These are phyloP conservation scores for Morpho achilles DNA, from an alignment of 2,888 invertebrate species.

Conservation along the genomic window DNA sequence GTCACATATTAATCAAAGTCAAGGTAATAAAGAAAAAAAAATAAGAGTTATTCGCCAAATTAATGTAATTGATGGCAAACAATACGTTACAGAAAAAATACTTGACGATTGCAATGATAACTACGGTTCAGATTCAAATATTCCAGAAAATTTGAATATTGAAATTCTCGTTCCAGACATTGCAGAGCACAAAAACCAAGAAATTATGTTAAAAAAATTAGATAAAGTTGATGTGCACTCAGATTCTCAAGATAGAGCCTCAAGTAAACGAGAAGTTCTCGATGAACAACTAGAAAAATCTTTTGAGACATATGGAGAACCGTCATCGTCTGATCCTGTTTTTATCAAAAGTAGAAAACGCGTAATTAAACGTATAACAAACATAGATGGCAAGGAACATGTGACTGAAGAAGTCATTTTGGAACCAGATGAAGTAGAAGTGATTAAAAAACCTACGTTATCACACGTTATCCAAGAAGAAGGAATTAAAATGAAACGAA, in stretches of 20 bases:
- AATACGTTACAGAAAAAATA: conserved; percentile 78
- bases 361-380: conserved; percentile 77
- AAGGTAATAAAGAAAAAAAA: conserved; percentile 52
- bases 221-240: too few relatives aligned
- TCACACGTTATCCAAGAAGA: conserved; percentile 32
- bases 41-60: conserved; percentile 81
- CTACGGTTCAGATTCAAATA: conserved; percentile 45
- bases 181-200: too few relatives aligned
- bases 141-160: conserved; percentile 39
- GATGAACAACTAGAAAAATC: too few relatives aligned
- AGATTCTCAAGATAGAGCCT: too few relatives aligned
- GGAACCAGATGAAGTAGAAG: conserved; percentile 88
- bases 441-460: conserved; percentile 33
- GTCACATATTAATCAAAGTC: conserved; percentile 31
- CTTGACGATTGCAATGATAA: conserved; percentile 79
- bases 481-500: conserved; percentile 50
- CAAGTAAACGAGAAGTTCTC: too few relatives aligned
- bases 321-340: too few relatives aligned
- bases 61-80: conserved; percentile 80
- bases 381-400: conserved; percentile 89
- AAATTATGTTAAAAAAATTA: too few relatives aligned
- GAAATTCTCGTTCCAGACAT: too few relatives aligned
- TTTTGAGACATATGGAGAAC: too few relatives aligned
- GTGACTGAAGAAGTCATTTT: conserved; percentile 90
- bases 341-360: too few relatives aligned